Evolutionary conservation across 2,888 invertebrate genomes (phyloP), one percentile per base, ranked within the genome.

Genomic region (Polia nebulosa): DNA sequence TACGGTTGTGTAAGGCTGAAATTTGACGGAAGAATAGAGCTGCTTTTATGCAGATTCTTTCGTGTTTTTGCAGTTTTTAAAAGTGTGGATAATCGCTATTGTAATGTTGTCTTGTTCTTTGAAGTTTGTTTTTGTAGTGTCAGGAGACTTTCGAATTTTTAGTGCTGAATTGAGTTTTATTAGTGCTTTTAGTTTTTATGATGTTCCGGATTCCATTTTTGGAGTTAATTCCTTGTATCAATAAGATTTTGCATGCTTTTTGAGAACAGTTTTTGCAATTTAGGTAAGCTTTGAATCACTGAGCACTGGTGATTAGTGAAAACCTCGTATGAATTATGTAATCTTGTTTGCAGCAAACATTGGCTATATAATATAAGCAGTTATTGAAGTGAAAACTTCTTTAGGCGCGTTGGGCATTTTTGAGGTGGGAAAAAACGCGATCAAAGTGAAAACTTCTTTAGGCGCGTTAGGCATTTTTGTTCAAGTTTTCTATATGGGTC

Each of bases 61-160:
- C 0, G 9, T 20, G 34, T 62, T 65, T 79, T 65, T 69, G 34
- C 49, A 56, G 59, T 55, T 29, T 62, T 57, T 65, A 27, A 77
- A 68, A 63, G 69, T 69, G 69, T 69, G 58, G 32, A 68, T 68
- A 79, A 76, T 73, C 51, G 34, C 44, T n/a, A 53, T 63, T 58
- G 34, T 39, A 49, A 49, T 47, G 41, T 64, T 61, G 45, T 25
- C 34, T 39, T 22, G 25, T 25, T 72, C 41, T 64, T 53, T 45
- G 0, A 27, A 59, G n/a, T 62, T 69, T 52, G 39, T 52, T 75
- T 61, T 58, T 67, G 29, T 57, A 25, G 39, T 36, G 47, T 3
- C n/a, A n/a, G 45, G 41, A 9, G 27, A 63, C 75, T 79, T 76
- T 63, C 69, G 58, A 61, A 29, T 68, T 59, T 51, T 60, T n/a